Evolutionary conservation across 2,797 vertebrate genomes (phyloP), one percentile per base, ranked within the genome.

Genomic region (Acipenser ruthenus): DNA sequence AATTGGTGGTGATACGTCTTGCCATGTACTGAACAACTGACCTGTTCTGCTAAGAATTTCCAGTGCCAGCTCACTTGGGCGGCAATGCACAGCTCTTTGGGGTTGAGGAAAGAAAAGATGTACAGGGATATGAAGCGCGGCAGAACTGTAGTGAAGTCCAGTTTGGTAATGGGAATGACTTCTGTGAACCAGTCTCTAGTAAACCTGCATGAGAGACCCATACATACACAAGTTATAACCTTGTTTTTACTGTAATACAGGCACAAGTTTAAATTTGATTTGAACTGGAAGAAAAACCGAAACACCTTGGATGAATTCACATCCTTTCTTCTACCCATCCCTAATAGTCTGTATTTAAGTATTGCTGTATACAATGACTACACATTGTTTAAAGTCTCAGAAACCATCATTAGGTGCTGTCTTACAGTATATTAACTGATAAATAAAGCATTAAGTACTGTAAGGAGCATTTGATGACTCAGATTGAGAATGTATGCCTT

Each of bases 51-150:
- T 47, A 95, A 79, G 73, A 89, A 76, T 72, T 86, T 93, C 94
- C 93, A 96, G 75, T 89, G 76, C 93, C 93, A 96, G 77, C 82
- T 89, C 79, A 95, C 91, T 75, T 89, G 91, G 7, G 91, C 86
- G 0, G 86, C 84, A 0, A 80, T 70, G 78, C 89, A 91, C 59
- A 95, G 78, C 64, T 95, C 92, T 37, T 80, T 85, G 0, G 93
- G 92, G 69, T 71, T 87, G 70, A 96, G 86, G 69, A 92, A 93
- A 2, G 92, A 93, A 74, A 96, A 84, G 73, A 95, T 85, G 53
- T 91, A 84, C 0, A 95, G 82, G 67, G 92, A 93, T 13, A 96
- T 73, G 78, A 84, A 87, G 9, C 89, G 89, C 0, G 93, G 93
- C 48, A 95, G 72, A 55, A 91, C 81, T 0, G 80, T 78, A 0